Evolutionary conservation across 1,140 invertebrate species (phyloP), one percentile per base, ranked within the genome.

Genomic region (Contarinia nasturtii): DNA sequence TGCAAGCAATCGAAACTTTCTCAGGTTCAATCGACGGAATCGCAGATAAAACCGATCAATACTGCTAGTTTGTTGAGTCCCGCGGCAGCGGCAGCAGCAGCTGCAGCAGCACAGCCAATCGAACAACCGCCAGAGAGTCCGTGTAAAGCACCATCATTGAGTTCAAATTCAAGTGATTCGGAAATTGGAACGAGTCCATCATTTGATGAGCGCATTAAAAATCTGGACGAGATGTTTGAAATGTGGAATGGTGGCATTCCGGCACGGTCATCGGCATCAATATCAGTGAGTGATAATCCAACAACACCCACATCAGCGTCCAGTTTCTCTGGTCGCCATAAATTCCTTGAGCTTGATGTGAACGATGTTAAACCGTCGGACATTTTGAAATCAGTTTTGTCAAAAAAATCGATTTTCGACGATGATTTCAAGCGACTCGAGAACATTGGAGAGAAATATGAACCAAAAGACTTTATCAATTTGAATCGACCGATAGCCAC

Each of bases 361-460:
- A 74, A 77, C 52, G 79, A 85, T 57, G 71, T 86, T 47, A 80
- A 93, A 58, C 90, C 89, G 1, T 94, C 90, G 2, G 91, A 94
- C 52, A 93, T 96, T 50, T 82, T 92, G 4, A 88, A 90, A 56
- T 87, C 86, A 12, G 74, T 97, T 44, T 68, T 95, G 50, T 85
- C 89, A 7, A 91, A 89, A 58, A 78, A 82, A 44, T 92, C 86
- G 45, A 88, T 96, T 11, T 94, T 96, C 61, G 92, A 97, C 60
- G 91, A 95, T 63, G 92, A 97, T 61, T 81, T 82, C 12, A 90
- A 94, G 60, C 71, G 93, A 10, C 67, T 97, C 17, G 90, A 95
- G 63, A 89, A 90, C 55, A 77, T 86, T 53, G 75, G 79, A 55
- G 79, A 90, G 54, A 87, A 89, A 64, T 87, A 88, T 58, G 84